These are phyloP conservation scores for Monopterus albus DNA, from an alignment of 2,113 vertebrate species.

Conservation along the genomic window DNA sequence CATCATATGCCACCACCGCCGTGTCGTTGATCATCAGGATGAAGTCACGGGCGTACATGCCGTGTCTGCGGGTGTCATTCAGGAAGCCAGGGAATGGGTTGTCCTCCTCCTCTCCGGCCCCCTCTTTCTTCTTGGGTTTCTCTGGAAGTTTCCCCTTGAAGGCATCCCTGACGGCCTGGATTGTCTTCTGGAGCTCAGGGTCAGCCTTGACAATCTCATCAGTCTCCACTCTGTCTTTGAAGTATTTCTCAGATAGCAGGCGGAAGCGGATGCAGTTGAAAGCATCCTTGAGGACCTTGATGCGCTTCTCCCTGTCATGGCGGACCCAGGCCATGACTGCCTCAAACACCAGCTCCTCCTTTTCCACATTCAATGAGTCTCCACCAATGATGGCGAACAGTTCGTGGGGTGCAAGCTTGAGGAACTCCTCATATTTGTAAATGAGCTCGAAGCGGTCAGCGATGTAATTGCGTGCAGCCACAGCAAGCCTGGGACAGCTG, in stretches of 20 bases:
- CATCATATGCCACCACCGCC: conserved; percentile 95
- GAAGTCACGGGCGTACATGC: conserved; percentile 93
- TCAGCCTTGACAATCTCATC: conserved; percentile 92
- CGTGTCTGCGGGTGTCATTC: conserved; percentile 91
- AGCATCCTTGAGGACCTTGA: conserved; percentile 88
- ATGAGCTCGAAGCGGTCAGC: conserved; percentile 93
- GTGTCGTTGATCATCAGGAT: conserved; percentile 95
- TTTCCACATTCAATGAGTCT: conserved; percentile 92
- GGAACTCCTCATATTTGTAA: conserved; percentile 92
- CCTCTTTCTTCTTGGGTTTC: conserved; percentile 76
- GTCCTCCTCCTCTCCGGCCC: conserved; percentile 85
- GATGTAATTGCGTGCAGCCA: conserved; percentile 92
- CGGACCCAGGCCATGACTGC: conserved; percentile 94
- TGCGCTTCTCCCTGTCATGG: conserved; percentile 90
- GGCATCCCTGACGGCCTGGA: conserved; percentile 92
- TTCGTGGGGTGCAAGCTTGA: conserved; percentile 92
- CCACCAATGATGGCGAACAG: conserved; percentile 92
- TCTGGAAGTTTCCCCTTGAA: conserved; percentile 95
- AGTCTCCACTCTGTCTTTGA: conserved; percentile 93
- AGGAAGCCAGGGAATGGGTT: conserved; percentile 92
- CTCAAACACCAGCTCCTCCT: conserved; percentile 95
- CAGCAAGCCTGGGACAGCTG: conserved; percentile 91
- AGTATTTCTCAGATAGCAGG: conserved; percentile 94
- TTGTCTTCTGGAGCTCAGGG: conserved; percentile 91
- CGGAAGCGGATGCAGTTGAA: conserved; percentile 97